phyloP scores from a whole-genome alignment of 2,888 invertebrate species.

The Amorpha juglandis region DNA sequence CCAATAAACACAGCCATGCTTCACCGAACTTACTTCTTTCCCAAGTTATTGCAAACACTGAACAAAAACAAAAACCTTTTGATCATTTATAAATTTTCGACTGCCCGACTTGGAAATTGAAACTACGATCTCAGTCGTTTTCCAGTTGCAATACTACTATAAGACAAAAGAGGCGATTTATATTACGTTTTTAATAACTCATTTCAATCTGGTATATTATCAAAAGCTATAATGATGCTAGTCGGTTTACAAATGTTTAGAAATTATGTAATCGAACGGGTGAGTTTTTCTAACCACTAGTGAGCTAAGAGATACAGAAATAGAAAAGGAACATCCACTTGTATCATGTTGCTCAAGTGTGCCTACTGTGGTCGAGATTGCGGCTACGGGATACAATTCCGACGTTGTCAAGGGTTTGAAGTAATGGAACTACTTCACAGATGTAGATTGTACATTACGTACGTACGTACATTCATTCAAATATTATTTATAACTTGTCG shows the following conservation, averaged over 20 bases:
- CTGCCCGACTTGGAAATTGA: too few relatives aligned
- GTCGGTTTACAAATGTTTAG: background rate
- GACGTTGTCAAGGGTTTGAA: conserved; percentile 27
- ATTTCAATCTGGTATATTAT: background rate
- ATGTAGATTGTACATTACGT: too few relatives aligned
- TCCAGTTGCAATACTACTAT: too few relatives aligned
- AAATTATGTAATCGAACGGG: background rate
- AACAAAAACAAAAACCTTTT: too few relatives aligned
- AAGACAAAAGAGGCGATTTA: too few relatives aligned
- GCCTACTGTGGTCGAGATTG: conserved; percentile 43
- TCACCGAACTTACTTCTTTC: too few relatives aligned
- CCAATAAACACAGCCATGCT: too few relatives aligned
- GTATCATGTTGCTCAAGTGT: conserved; percentile 47
- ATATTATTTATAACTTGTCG: background rate
- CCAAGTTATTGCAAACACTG: too few relatives aligned
- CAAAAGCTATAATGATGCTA: background rate
- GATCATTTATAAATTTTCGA: too few relatives aligned
- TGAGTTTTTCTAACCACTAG: conserved; percentile 18
- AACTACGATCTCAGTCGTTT: too few relatives aligned
- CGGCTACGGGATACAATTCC: conserved; percentile 39
- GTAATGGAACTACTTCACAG: conserved; percentile 15
- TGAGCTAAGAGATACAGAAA: conserved; percentile 45
- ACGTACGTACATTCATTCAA: background rate
- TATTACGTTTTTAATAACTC: too few relatives aligned
- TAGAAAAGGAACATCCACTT: conserved; percentile 45